Conservation (phyloP, 1,140 invertebrate species). For the Stenopsyche tienmushanensis region DNA sequence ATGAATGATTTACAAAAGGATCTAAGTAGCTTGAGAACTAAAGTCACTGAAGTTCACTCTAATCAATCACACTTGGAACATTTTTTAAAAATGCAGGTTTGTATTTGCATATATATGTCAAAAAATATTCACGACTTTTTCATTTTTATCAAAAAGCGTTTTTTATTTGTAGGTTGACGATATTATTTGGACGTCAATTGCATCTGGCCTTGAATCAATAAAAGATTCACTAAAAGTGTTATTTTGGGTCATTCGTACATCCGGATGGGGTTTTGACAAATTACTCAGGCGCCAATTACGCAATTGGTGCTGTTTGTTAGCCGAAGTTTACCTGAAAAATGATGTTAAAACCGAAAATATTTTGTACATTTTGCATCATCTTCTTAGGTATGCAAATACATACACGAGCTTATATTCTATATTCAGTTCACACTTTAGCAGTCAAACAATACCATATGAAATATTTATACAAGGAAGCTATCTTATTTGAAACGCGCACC, state of each 20-base stretch:
- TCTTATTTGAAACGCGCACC: no score
- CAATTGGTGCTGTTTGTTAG: slow-evolving; percentile 30
- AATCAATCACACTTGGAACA: slow-evolving; percentile 33
- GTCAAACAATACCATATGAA: not conserved
- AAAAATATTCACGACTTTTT: not conserved
- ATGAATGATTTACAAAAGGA: slow-evolving; percentile 29
- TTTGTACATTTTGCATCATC: slow-evolving; percentile 35
- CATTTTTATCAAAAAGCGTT: not conserved
- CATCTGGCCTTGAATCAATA: slow-evolving; percentile 9
- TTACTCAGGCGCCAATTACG: slow-evolving; percentile 29
- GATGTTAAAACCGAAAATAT: slow-evolving; percentile 27
- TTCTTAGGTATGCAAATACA: slow-evolving; percentile 36
- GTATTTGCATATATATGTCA: slow-evolving; percentile 4
- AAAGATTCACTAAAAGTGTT: slow-evolving; percentile 32
- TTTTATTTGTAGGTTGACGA: slow-evolving; percentile 33
- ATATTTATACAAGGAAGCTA: slow-evolving; percentile 1
- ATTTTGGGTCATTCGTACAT: slow-evolving; percentile 35
- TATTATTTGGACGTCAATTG: slow-evolving; percentile 29
- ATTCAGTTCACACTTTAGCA: no score
- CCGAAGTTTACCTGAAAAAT: slow-evolving; percentile 11
- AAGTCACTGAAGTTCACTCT: slow-evolving; percentile 36
- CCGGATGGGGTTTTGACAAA: slow-evolving; percentile 36
- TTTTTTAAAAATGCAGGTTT: slow-evolving; percentile 38
- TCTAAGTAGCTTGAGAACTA: slow-evolving; percentile 27
- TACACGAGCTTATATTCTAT: no score